Base-by-base conservation (phyloP, 2,113 vertebrate genomes). In the Antennarius striatus region DNA sequence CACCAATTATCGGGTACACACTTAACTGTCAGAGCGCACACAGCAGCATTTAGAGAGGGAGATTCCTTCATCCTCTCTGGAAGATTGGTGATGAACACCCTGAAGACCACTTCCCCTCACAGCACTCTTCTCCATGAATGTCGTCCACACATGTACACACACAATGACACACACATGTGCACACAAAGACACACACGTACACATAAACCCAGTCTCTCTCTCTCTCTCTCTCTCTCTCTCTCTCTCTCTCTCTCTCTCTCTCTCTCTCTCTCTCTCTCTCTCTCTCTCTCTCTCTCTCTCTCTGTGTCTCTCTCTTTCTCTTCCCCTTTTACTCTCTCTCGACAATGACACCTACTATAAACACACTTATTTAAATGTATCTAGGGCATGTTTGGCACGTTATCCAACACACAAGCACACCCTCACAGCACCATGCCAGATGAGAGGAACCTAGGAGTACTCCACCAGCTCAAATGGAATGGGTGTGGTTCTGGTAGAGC, bases 291-390 rank as follows among this genome's bases (percentile, higher is more conserved):
- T 68, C 48, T 47, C 10, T 36, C 66, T 52, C 22, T 22, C 1
- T 22, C 1, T 22, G 22, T 22, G 22, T 22, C 1, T 22, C 22
- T 22, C 22, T 22, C 22, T 22, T 40, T 64, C 4, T 1, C 39
- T 8, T 1, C 0, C 43, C 10, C 11, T 29, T 14, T 47, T 49
- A 65, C 48, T 47, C 10, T 36, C 66, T 52, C 68, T 7, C 39
- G 69, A 80, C 68, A 58, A 7, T 40, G 59, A 77, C 70, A 49
- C 71, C 40, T 1, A 14, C 73, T 75, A 85, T 86, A 66, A 80
- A 80, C 79, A 53, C 45, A 0, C 17, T 56, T 49, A 73, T 84
- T 86, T 47, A 62, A 69, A 83, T 84, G 77, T 73, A 90, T 84
- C 83, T 88, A 5, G 85, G 81, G 62, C 88, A 61, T 6, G 16